Evolutionary conservation across 2,797 vertebrate species (phyloP).

Genomic region (Rhincodon typus): DNA sequence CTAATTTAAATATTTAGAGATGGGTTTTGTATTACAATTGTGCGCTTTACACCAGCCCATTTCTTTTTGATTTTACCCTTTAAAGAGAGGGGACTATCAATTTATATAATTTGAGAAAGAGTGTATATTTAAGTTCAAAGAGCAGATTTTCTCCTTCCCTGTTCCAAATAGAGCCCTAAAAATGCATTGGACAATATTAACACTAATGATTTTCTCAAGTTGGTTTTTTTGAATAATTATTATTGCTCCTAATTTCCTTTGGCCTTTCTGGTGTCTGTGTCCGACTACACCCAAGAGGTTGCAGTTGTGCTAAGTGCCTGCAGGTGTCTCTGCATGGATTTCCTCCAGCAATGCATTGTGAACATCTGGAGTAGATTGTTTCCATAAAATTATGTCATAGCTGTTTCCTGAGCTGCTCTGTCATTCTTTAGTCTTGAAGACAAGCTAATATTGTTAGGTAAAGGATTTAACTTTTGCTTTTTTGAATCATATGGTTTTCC

Average conservation of each 20-base stretch:
- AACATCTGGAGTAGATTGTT: background rate
- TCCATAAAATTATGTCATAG: too few relatives aligned
- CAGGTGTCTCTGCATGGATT: background rate
- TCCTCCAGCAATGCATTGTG: background rate
- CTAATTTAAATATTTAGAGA: background rate
- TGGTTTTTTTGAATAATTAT: background rate
- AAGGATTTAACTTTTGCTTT: background rate
- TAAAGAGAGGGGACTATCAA: background rate
- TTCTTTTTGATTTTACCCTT: background rate
- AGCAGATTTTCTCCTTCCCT: background rate
- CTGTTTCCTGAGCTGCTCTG: background rate
- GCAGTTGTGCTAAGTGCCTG: background rate
- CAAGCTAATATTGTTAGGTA: background rate
- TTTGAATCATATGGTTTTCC: background rate
- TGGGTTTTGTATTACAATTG: background rate
- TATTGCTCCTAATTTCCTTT: background rate
- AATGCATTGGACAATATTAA: background rate
- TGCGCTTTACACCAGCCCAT: background rate
- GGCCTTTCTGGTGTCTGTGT: background rate
- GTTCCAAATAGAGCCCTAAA: background rate
- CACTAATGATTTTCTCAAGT: background rate
- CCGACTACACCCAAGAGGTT: background rate
- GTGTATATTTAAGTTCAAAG: background rate
- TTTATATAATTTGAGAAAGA: background rate
- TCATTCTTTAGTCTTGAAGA: background rate